Evolutionary conservation across 2,113 vertebrate species (phyloP).

Genomic region (Condylura cristata): DNA sequence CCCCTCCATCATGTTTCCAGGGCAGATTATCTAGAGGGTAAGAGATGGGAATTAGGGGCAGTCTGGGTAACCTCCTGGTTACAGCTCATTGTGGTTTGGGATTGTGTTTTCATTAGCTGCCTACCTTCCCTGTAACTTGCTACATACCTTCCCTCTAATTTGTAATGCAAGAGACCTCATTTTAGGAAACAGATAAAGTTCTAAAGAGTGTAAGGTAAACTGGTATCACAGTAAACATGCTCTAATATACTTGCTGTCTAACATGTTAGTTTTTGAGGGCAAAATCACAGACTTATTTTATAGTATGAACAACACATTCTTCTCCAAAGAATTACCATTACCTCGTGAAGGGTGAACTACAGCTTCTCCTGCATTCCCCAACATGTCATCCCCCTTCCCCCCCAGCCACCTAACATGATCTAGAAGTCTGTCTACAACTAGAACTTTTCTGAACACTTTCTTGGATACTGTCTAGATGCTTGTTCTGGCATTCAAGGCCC

Average conservation of each 20-base stretch:
- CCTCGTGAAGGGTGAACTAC: background rate
- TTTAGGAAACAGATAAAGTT: background rate
- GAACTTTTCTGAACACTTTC: conserved; percentile 10
- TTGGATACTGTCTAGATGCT: conserved; percentile 46
- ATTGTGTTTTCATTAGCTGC: background rate
- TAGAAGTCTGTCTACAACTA: background rate
- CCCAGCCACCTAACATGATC: background rate
- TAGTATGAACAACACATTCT: background rate
- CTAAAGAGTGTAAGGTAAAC: background rate
- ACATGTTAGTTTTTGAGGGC: background rate
- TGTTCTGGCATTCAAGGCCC: conserved; percentile 14
- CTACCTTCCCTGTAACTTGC: background rate
- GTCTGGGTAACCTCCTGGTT: background rate
- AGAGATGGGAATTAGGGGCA: background rate
- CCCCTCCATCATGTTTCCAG: background rate
- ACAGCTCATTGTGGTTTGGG: background rate
- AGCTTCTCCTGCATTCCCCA: background rate
- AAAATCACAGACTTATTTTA: background rate
- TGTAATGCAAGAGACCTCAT: background rate
- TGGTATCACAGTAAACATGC: background rate
- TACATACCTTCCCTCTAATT: too few relatives aligned
- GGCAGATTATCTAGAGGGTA: background rate
- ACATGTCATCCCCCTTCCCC: fast-evolving
- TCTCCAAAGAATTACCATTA: background rate
- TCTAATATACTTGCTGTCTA: background rate